Conservation (phyloP, 2,797 vertebrate species). For the Cyclura pinguis region DNA sequence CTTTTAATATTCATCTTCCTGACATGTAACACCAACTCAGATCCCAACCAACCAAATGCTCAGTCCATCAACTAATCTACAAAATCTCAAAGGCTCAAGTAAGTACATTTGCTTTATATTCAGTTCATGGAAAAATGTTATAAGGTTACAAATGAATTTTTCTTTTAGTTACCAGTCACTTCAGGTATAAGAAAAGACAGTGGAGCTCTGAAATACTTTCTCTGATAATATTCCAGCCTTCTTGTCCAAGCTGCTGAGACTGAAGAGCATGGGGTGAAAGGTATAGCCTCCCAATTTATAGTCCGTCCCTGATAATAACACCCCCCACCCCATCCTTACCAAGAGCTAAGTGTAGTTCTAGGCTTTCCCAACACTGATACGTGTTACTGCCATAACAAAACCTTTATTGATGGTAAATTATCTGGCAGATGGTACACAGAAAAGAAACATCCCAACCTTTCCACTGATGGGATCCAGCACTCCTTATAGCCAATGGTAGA, state of each 20-base stretch:
- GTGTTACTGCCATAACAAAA: too few relatives aligned
- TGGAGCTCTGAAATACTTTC: background rate
- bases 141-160: background rate
- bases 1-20: background rate
- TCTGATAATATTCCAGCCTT: background rate
- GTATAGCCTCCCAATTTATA: background rate
- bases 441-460: too few relatives aligned
- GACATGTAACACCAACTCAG: background rate
- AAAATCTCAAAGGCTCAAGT: background rate
- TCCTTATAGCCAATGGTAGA: too few relatives aligned
- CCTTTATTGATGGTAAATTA: too few relatives aligned
- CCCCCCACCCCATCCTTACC: too few relatives aligned
- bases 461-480: too few relatives aligned
- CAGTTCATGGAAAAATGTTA: background rate
- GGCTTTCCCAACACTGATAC: too few relatives aligned
- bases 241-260: background rate
- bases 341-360: too few relatives aligned
- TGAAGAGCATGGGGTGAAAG: background rate
- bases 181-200: too few relatives aligned
- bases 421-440: too few relatives aligned
- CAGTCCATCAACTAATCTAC: background rate
- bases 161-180: background rate
- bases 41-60: background rate
- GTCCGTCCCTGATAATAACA: too few relatives aligned
- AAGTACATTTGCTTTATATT: background rate